Base-by-base conservation (phyloP, 2,113 vertebrate genomes). In the Diadophis punctatus region DNA sequence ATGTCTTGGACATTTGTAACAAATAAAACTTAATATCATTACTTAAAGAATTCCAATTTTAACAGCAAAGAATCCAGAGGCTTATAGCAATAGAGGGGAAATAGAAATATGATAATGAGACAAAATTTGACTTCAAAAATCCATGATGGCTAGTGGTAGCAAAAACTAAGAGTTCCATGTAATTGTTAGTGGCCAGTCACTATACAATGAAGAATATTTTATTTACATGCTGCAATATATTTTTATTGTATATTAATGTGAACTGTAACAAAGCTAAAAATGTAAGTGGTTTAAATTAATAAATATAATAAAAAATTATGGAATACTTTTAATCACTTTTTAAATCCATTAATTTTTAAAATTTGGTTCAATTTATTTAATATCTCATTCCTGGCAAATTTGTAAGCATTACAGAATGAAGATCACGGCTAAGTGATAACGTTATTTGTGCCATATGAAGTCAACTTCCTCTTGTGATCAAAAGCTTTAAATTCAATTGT, bases 381-480 rank as follows among this genome's bases (percentile, higher is more conserved):
- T 8, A 23, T 27, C 10, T 27, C n/a, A 52, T 11, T 39, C n/a
- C 25, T 88, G 39, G 27, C 34, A 68, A 39, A 74, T 80, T 46
- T 55, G 8, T 74, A 88, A 18, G 8, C 48, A 34, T 22, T 56
- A 23, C 20, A 22, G n/a, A 39, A 48, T 43, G 23, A 30, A 52
- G n/a, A 58, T 8, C 55, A 58, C 25, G 55, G 22, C 22, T 8
- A 56, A 56, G 22, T 23, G 53, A 55, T 55, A 22, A 23, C 55
- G 22, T 23, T 56, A 56, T 25, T 56, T 58, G 55, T 58, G 22
- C 20, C 55, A 56, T 58, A 86, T 56, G 51, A 63, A 58, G 48
- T 30, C 22, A 3, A 86, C 88, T 93, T 92, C 88, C 80, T 86
- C 92, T 93, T 18, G 84, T 93, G 27, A 90, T 53, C 85, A 48